Percentiles rank a stretch among this genome's conserved stretches.
Conservation (phyloP, 2,888 invertebrate genomes). For the Penaeus monodon region DNA sequence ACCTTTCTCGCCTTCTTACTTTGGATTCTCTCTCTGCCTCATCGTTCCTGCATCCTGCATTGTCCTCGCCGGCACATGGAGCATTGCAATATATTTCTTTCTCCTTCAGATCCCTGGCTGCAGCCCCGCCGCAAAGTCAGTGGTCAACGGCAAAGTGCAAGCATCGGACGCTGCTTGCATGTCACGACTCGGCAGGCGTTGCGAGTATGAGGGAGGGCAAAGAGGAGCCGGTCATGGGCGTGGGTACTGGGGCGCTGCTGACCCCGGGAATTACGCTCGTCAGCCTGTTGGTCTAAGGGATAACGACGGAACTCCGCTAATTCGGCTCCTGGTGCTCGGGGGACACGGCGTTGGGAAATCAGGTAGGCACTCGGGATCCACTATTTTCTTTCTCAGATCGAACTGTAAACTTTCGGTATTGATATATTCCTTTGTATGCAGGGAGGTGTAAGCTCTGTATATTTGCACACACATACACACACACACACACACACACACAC, state of each 20-base stretch:
- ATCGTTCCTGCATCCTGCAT: too few species aligned
- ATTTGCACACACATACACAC: background rate
- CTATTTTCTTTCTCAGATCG: background rate
- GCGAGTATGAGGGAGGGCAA: too few species aligned
- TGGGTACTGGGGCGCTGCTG: background rate
- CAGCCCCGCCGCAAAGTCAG: too few species aligned
- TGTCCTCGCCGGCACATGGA: background rate
- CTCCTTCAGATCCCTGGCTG: too few species aligned
- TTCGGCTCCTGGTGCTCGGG: slow-evolving; percentile 41
- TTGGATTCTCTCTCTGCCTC: too few species aligned
- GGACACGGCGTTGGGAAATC: slow-evolving; percentile 50
- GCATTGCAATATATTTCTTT: too few species aligned
- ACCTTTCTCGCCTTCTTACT: too few species aligned
- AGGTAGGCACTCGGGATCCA: background rate
- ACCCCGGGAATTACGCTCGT: too few species aligned
- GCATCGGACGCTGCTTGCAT: too few species aligned
- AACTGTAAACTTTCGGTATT: background rate
- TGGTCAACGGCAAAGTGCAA: too few species aligned
- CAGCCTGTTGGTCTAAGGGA: background rate
- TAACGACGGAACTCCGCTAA: background rate
- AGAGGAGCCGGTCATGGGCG: background rate
- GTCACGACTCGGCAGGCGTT: too few species aligned
- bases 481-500: background rate
- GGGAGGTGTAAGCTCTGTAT: background rate
- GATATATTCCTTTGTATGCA: background rate